Evolutionary conservation across 2,113 vertebrate genomes (phyloP).

Genomic region (Cebus imitator): DNA sequence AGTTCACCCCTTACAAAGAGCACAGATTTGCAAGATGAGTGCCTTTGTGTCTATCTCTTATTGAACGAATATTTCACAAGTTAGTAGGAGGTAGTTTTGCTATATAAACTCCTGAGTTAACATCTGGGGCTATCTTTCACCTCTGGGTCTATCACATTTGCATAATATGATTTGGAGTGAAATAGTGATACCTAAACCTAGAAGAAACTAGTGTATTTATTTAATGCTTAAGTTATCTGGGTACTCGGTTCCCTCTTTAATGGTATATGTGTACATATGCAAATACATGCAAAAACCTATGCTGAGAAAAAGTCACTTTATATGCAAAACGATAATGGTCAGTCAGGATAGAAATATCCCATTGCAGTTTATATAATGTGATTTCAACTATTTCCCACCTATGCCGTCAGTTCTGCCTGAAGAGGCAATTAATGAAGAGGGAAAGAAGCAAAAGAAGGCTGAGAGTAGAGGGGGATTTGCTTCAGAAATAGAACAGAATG

Average conservation of each 20-base stretch:
- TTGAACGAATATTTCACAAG: background rate
- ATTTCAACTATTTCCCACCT: background rate
- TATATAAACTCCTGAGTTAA: conserved; percentile 27
- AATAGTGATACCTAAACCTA: conserved; percentile 10
- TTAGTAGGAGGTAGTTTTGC: background rate
- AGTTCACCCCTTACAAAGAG: background rate
- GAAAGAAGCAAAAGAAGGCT: background rate
- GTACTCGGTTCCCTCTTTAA: background rate
- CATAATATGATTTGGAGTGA: background rate
- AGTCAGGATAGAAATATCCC: background rate
- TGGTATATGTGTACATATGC: background rate
- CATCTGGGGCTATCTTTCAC: conserved; percentile 4
- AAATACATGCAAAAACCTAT: background rate
- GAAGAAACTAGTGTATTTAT: conserved; percentile 18
- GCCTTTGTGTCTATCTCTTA: background rate
- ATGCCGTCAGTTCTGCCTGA: background rate
- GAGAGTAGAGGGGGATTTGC: background rate
- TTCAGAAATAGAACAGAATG: conserved; percentile 34
- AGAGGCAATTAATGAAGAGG: background rate
- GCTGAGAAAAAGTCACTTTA: background rate
- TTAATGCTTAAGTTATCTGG: background rate
- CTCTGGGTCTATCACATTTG: background rate
- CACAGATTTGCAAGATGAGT: background rate
- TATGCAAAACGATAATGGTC: background rate
- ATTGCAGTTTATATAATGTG: background rate